These are phyloP conservation scores for Onchidella celtica DNA, from an alignment of 2,888 invertebrate species.

Conservation along the genomic window DNA sequence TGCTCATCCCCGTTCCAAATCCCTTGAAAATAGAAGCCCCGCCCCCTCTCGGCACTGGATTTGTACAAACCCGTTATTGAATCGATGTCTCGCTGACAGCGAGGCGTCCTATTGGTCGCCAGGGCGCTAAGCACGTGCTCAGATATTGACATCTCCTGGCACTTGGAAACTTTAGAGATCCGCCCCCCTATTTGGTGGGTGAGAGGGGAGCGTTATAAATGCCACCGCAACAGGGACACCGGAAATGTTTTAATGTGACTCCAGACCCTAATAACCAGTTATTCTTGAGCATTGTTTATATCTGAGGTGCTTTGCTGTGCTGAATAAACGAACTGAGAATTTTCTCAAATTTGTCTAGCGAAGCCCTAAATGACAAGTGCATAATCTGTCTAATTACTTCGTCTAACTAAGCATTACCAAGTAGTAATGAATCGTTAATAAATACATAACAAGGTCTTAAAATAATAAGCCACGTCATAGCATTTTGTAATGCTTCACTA, in stretches of 20 bases:
- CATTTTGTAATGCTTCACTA: too few relatives aligned
- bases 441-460: too few relatives aligned
- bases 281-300: too few relatives aligned
- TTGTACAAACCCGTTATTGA: constrained; percentile 7
- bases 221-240: background rate
- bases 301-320: too few relatives aligned
- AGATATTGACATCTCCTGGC: constrained; percentile 33
- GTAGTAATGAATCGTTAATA: too few relatives aligned
- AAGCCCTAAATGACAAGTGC: too few relatives aligned
- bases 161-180: constrained; percentile 26
- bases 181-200: background rate
- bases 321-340: too few relatives aligned
- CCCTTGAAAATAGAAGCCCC: background rate
- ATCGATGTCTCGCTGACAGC: constrained; percentile 37
- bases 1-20: background rate
- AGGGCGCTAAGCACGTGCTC: constrained; percentile 29
- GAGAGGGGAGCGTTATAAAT: constrained; percentile 17
- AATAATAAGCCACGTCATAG: too few relatives aligned
- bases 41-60: constrained; percentile 18
- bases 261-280: too few relatives aligned
- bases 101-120: constrained; percentile 39
- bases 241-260: constrained; percentile 13
- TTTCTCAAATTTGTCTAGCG: too few relatives aligned
- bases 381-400: too few relatives aligned
- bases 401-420: too few relatives aligned